Evolutionary conservation across 2,113 vertebrate genomes (phyloP).

Genomic region (Gyps fulvus): DNA sequence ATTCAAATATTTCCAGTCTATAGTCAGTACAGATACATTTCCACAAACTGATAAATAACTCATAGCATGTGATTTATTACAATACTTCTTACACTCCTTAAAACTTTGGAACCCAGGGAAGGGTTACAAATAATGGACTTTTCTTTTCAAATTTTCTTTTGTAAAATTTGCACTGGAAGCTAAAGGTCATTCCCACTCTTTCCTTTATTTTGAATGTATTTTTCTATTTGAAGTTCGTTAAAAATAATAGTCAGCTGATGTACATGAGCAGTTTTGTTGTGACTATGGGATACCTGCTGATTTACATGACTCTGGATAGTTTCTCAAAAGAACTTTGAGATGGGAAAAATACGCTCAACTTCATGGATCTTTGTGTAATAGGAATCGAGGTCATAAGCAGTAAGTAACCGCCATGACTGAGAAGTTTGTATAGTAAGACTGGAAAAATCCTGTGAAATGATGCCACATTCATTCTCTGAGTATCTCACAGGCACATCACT

Average conservation of each 20-base stretch:
- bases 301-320: neutral
- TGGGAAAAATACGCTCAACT: neutral
- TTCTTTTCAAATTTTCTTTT: neutral
- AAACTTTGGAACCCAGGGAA: neutral
- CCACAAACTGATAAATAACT: neutral
- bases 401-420: neutral
- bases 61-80: neutral
- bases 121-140: neutral
- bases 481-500: neutral
- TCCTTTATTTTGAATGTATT: neutral
- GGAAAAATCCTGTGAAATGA: neutral
- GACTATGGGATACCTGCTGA: neutral
- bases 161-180: neutral
- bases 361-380: neutral
- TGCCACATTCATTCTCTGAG: neutral
- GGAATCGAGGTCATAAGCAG: neutral
- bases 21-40: neutral
- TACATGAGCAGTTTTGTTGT: neutral
- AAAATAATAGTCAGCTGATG: neutral
- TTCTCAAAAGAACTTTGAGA: neutral
- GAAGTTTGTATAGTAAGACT: neutral
- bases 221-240: neutral
- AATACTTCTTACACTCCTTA: neutral
- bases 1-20: neutral
- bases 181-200: neutral